Evolutionary conservation across 2,888 invertebrate genomes (phyloP), one percentile per base, ranked within the genome.

Genomic region (Chymomyza procnemis): DNA sequence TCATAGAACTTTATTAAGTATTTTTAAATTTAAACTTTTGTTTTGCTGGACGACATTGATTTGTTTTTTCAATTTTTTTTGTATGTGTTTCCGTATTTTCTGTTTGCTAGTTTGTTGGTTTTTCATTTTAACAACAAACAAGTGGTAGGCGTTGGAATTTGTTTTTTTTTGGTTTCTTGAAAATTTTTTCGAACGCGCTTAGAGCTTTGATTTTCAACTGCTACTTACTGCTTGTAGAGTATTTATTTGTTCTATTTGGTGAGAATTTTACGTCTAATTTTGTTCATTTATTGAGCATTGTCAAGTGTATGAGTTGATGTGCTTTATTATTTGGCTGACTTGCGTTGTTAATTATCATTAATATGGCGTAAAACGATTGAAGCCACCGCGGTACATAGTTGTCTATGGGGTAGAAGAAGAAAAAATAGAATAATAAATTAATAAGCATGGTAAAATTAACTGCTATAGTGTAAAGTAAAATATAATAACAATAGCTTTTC

Each of bases 281-380:
- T 82, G 80, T 85, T 79, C 78, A 75, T 80, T 74, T 73, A 82
- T 85, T 82, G 82, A 82, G 85, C 85, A 85, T 82, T 85, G 65
- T 73, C 77, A 83, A 83, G 50, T 57, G 16, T 85, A n/a, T n/a
- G n/a, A 81, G 79, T 79, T 79, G 76, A 76, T 79, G 78, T 83
- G 80, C 78, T 60, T 84, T n/a, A 12, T 30, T 61, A 69, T 85
- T 84, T 80, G 85, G 84, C 81, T 84, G 80, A 83, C 81, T 80
- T 82, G 74, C 74, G 78, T 78, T 78, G 78, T 67, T 69, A 71
- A 58, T 64, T n/a, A 46, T 30, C 82, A 91, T 94, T 93, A 97
- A 92, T 97, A 97, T 89, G 97, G 97, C 92, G 97, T 94, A 92
- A 97, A 97, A 92, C 97, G 94, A 93, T 97, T 97, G 94, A 97